Conservation (phyloP, 2,797 vertebrate genomes). For the Protosalanx chinensis region DNA sequence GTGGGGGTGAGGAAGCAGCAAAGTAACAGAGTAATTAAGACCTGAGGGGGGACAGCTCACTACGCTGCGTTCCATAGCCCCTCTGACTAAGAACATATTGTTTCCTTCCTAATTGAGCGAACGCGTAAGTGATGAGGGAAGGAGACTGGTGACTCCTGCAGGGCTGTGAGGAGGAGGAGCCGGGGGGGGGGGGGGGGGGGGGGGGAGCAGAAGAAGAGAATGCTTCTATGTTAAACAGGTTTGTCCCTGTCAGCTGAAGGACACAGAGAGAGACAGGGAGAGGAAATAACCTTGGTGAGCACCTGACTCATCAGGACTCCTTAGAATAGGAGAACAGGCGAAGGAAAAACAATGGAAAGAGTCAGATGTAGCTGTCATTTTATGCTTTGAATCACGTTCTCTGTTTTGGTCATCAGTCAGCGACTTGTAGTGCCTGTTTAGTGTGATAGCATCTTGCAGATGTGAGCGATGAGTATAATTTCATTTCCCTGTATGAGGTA, state of each 20-base stretch:
- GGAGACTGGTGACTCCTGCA: not conserved
- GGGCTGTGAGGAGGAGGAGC: conserved; percentile 40
- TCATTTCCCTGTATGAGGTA: conserved; percentile 31
- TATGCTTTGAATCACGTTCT: conserved; percentile 47
- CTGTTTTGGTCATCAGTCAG: conserved; percentile 49
- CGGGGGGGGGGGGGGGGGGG: not conserved
- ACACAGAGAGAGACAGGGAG: conserved; percentile 20
- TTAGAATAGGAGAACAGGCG: conserved; percentile 17
- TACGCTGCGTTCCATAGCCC: conserved; percentile 13
- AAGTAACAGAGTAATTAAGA: conserved; percentile 25
- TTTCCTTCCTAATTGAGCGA: conserved; percentile 35
- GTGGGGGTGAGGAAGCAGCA: conserved; percentile 1
- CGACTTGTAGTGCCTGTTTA: conserved; percentile 29
- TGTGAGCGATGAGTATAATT: conserved; percentile 53
- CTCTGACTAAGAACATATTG: conserved; percentile 31
- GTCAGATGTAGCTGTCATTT: conserved; percentile 47
- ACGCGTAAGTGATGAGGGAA: conserved; percentile 33
- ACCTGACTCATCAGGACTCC: not conserved
- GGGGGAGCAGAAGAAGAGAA: conserved; percentile 53
- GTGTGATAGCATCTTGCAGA: conserved; percentile 20
- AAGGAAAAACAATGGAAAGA: conserved; percentile 31
- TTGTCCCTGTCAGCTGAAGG: conserved; percentile 57
- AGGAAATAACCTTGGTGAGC: conserved; percentile 33
- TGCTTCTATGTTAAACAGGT: conserved; percentile 55
- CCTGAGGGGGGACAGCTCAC: conserved; percentile 3